Base-by-base conservation (phyloP, 2,113 vertebrate species). In the Rhabdornis inornatus region DNA sequence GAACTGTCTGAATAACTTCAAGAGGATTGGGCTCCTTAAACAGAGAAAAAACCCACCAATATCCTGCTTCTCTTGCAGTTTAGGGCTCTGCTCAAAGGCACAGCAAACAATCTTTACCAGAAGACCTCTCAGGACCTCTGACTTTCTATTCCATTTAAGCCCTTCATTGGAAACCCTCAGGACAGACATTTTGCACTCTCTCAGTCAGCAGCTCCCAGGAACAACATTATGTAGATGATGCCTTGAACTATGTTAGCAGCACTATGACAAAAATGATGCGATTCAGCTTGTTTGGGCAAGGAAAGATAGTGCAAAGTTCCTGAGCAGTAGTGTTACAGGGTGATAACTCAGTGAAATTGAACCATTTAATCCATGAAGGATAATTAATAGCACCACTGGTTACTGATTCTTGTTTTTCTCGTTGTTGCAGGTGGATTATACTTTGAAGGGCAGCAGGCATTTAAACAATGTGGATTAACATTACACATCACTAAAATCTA, bases 301-400 rank as follows among this genome's bases (percentile, higher is more conserved):
- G 55, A 42, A 85, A 92, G 75, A 79, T 31, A 66, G 60, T n/a
- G 69, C 55, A 83, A 61, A 92, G 65, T 90, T 95, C 84, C 65
- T 56, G 70, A 95, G 68, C 53, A 76, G 64, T 21, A 52, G 47
- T 69, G 81, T 81, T 93, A 71, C 4, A 77, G 75, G 52, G 66
- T 55, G 87, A 72, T 79, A 92, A 79, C 64, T 95, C 12, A 11
- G 88, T 65, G 83, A 93, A 94, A 94, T 72, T 49, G 83, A 91
- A 94, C 80, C 52, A 56, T 94, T 93, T 93, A 95, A 89, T 83
- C 75, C 87, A 75, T 68, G 88, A 83, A 89, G 57, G 68, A 56
- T 83, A 90, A 94, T 90, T 93, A 89, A 68, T 39, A 95, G 56
- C 71, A 89, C 44, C 57, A 60, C 55, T 66, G 72, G 60, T 74